Base-by-base conservation (phyloP, 2,888 invertebrate species). In the Glaucopsyche alexis region DNA sequence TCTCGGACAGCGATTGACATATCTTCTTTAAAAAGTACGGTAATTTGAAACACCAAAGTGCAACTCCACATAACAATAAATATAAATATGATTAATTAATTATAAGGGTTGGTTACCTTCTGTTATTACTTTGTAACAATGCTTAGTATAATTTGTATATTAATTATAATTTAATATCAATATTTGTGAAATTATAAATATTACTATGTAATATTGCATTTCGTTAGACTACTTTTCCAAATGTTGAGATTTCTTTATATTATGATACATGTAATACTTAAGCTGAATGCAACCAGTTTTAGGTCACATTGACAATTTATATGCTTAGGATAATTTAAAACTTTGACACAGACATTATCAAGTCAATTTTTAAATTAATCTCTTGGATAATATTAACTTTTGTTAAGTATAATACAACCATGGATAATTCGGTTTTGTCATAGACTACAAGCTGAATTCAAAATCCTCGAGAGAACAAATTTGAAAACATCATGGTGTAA, bases 1-100 rank as follows among this genome's bases (percentile, higher is more conserved):
- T 97, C 86, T 97, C 97, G 79, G 98, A 98, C 91, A 98, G 98
- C 91, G 98, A 98, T 95, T 98, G 96, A 97, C 95, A 93, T 90
- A 91, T 87, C 85, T 87, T 83, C 81, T 85, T 81, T 82, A 83
- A 85, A 84, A 85, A 81, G 78, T 82, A 87, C 81, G 84, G 86
- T 90, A 88, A 87, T 87, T 85, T 84, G 83, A 87, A 87, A 93
- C 90, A 91, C 90, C 91, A 92, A 92, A 93, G 92, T 93, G 91
- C 91, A 91, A 92, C 93, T 90, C 89, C 86, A 88, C 87, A 87
- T 87, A 86, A 88, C 87, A 89, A 87, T 87, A 87, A 87, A 86
- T 85, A 86, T 86, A 84, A 86, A 81, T 83, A 85, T 81, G 81
- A 85, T 80, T 85, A 81, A 85, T 80, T 85, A 81, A 83, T 83